Evolutionary conservation across 1,140 invertebrate genomes (phyloP).

Genomic region (Gonioctena quinquepunctata): DNA sequence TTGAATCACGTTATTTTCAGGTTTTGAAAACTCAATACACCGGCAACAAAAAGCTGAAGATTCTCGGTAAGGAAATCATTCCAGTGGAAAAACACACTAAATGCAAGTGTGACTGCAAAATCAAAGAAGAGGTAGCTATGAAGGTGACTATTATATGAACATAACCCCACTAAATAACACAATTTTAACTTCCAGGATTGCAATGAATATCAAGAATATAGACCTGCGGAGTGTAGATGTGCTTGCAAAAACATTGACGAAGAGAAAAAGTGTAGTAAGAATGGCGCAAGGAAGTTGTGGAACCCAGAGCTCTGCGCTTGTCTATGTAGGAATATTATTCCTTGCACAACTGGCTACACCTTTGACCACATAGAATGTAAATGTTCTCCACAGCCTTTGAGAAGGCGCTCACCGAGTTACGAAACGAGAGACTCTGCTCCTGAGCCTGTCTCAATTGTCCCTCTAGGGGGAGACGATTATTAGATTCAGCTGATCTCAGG

Average conservation of each 20-base stretch:
- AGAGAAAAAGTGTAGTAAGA: slow-evolving; percentile 60
- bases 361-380: slow-evolving; percentile 66
- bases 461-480: background rate
- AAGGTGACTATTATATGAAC: slow-evolving; percentile 29
- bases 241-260: slow-evolving; percentile 65
- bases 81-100: slow-evolving; percentile 64
- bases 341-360: slow-evolving; percentile 64
- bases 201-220: slow-evolving; percentile 62
- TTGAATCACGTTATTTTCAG: slow-evolving; percentile 33
- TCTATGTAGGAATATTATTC: slow-evolving; percentile 59
- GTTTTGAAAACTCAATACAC: slow-evolving; percentile 55
- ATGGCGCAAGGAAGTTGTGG: slow-evolving; percentile 63
- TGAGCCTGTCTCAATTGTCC: background rate
- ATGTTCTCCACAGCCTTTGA: slow-evolving; percentile 53
- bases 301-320: slow-evolving; percentile 63
- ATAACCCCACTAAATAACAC: background rate
- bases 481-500: background rate
- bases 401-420: slow-evolving; percentile 23
- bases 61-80: slow-evolving; percentile 54
- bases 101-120: slow-evolving; percentile 66
- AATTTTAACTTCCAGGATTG: slow-evolving; percentile 59
- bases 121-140: slow-evolving; percentile 59
- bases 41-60: slow-evolving; percentile 44
- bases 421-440: background rate
- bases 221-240: slow-evolving; percentile 62